A percentile compares a stretch with the other conserved stretches of the same genome.
phyloP scores from a whole-genome alignment of 2,113 vertebrate species.

The Chamaetylas fuelleborni region DNA sequence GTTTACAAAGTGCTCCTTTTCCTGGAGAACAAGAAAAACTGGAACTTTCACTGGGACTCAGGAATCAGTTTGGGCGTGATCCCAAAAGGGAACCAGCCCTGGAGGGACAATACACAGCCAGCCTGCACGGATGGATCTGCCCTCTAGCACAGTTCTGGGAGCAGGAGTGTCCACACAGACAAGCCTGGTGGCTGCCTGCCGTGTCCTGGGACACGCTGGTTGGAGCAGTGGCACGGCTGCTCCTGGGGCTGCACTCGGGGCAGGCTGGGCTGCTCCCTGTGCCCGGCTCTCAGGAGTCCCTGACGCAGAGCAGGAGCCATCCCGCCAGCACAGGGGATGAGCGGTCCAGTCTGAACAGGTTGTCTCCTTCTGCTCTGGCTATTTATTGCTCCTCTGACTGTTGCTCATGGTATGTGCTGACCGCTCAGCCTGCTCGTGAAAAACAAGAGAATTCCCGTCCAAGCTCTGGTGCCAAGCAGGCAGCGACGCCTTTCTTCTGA shows the following conservation, averaged over 20 bases:
- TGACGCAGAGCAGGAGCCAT: background rate
- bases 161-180: background rate
- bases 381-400: conserved; percentile 64
- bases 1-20: background rate
- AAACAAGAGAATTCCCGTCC: conserved; percentile 54
- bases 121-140: background rate
- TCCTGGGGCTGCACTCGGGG: fast-evolving
- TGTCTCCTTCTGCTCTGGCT: conserved; percentile 61
- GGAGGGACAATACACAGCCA: background rate
- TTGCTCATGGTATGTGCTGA: conserved; percentile 63
- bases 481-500: background rate
- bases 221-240: background rate
- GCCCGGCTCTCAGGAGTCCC: background rate
- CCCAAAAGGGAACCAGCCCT: background rate
- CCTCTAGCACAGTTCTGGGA: background rate
- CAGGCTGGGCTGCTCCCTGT: background rate
- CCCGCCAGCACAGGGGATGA: background rate
- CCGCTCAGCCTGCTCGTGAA: conserved; percentile 38
- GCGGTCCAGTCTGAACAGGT: conserved; percentile 42
- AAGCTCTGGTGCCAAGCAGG: conserved; percentile 12
- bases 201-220: fast-evolving
- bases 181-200: background rate
- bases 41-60: background rate
- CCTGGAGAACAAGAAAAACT: background rate
- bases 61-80: background rate